Evolutionary conservation across 1,140 invertebrate species (phyloP).

Genomic region (Armadillidium nasatum): DNA sequence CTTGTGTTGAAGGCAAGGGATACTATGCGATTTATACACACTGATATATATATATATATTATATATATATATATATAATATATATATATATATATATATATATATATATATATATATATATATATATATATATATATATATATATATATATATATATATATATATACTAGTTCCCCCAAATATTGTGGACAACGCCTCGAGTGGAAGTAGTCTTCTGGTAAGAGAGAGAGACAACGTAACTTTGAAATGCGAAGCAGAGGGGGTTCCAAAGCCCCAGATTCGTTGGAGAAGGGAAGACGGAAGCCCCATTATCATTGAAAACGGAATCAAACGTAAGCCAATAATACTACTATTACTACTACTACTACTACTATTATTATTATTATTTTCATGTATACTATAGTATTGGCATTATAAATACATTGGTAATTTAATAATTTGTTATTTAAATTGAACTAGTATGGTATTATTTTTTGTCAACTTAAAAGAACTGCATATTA

Average conservation of each 20-base stretch:
- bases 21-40: too few species aligned
- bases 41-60: too few species aligned
- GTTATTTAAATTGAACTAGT: too few species aligned
- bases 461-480: too few species aligned
- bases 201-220: slow-evolving; percentile 21
- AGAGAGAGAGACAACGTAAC: slow-evolving; percentile 62
- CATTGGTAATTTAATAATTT: too few species aligned
- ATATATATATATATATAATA: background rate
- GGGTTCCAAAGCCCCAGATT: slow-evolving; percentile 78
- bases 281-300: slow-evolving; percentile 87
- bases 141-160: slow-evolving; percentile 15
- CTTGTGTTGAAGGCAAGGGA: too few species aligned
- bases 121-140: slow-evolving; percentile 15
- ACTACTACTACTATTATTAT: too few species aligned
- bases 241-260: slow-evolving; percentile 75
- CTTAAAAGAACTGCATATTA: too few species aligned
- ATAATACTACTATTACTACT: too few species aligned
- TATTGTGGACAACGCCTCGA: slow-evolving; percentile 21
- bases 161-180: slow-evolving; percentile 20
- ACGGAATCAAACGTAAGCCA: background rate
- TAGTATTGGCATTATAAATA: too few species aligned
- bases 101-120: slow-evolving; percentile 15
- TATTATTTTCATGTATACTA: too few species aligned
- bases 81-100: slow-evolving; percentile 15
- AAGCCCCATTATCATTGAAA: background rate